Base-by-base conservation (phyloP, 1,140 invertebrate species). In the Trichoplusia ni region DNA sequence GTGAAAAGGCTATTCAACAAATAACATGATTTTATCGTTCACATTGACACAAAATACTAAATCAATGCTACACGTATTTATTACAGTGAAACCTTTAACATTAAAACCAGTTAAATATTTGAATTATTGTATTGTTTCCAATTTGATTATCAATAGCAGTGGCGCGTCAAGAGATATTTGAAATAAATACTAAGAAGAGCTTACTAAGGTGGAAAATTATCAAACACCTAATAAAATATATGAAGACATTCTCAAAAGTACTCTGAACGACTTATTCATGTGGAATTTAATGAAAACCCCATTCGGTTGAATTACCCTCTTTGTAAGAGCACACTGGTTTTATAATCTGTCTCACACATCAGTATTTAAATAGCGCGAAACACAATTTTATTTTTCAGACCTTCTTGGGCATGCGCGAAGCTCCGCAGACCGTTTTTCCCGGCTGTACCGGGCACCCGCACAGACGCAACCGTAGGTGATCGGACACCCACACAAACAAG, bases 351-450 rank as follows among this genome's bases (percentile, higher is more conserved):
- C 69, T 58, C 66, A 67, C 71, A 53, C 74, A 77, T 71, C 72
- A 69, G 75, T 79, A 75, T 79, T 78, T 75, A 82, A 80, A 77
- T 79, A 73, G 69, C 71, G 77, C 69, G 72, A 81, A 77, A 84
- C 71, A 75, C 67, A 67, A 73, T 75, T 79, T 81, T 78, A 72
- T 75, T 79, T 81, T 78, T 73, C 68, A 71, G 65, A 71, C 67
- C 63, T 72, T 69, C 61, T 40, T 65, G 73, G 59, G 74, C 80
- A 82, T 81, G 82, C 79, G 80, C 77, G 35, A 18, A 46, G 51
- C 25, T 35, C 58, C 38, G 49, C 67, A 61, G 23, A 33, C 62
- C 65, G 64, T 66, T 75, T 73, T 75, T 72, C 65, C 70, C 67
- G 44, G 66, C 64, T 51, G 65, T 67, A 69, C 67, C 60, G 62